Percentiles rank a stretch among this genome's conserved stretches.
Conservation (phyloP, 2,113 vertebrate genomes). For the Centropus unirufus region DNA sequence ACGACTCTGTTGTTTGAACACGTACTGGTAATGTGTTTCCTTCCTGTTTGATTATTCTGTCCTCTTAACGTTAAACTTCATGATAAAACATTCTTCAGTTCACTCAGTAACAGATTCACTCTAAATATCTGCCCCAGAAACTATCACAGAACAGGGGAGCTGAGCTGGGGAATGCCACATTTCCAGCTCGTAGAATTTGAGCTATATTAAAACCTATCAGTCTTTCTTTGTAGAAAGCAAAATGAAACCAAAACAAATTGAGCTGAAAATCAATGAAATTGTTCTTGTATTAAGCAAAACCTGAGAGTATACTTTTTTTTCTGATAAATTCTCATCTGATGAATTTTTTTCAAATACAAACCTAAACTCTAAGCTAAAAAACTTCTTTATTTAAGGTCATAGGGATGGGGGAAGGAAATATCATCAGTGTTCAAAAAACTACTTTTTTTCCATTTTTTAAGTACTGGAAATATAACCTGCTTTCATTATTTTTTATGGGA, state of each 20-base stretch:
- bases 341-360: not conserved
- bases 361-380: not conserved
- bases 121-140: not conserved
- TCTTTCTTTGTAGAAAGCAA: constrained; percentile 6
- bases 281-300: not conserved
- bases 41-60: not conserved
- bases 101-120: not conserved
- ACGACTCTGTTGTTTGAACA: not conserved
- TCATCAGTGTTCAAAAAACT: not conserved
- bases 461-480: not conserved
- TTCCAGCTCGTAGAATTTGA: not conserved
- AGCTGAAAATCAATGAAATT: constrained; percentile 11
- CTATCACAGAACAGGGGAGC: not conserved
- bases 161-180: not conserved
- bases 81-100: not conserved
- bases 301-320: not conserved
- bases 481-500: not conserved
- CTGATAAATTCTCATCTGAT: not conserved
- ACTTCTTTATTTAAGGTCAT: not conserved
- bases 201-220: not conserved
- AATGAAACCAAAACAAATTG: constrained; percentile 8
- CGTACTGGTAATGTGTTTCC: not conserved
- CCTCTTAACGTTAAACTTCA: not conserved
- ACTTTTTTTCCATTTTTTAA: not conserved
- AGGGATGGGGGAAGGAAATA: not conserved